These are phyloP conservation scores for Xenotilapia longispinis DNA, from an alignment of 2,113 vertebrate genomes.

Conservation along the genomic window DNA sequence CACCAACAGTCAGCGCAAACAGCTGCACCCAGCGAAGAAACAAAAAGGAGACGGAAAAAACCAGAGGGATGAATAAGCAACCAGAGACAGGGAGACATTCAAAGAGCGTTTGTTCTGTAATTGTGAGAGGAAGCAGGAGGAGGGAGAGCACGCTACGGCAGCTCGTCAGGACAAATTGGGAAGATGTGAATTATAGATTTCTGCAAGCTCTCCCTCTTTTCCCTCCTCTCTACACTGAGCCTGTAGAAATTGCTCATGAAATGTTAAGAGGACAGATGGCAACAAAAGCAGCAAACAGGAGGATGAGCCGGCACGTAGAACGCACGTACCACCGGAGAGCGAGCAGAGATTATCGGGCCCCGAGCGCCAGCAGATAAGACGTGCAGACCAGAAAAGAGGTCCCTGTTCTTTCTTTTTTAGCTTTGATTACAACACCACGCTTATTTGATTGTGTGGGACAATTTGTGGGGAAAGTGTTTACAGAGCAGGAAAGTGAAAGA, in stretches of 20 bases:
- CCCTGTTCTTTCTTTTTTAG: neutral
- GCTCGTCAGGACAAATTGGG: constrained; percentile 36
- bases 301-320: neutral
- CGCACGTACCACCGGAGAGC: neutral
- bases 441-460: constrained; percentile 11
- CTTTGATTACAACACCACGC: constrained; percentile 7
- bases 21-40: constrained; percentile 52
- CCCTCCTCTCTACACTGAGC: neutral
- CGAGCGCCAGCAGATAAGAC: neutral
- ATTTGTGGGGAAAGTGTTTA: constrained; percentile 14
- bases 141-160: constrained; percentile 17
- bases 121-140: constrained; percentile 42
- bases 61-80: constrained; percentile 16
- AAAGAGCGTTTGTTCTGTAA: constrained; percentile 44
- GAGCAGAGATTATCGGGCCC: neutral
- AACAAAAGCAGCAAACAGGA: neutral
- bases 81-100: constrained; percentile 13
- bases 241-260: constrained; percentile 41
- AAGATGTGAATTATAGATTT: constrained; percentile 56
- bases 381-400: neutral
- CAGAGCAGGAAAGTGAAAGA: constrained; percentile 10
- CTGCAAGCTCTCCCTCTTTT: neutral
- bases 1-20: constrained; percentile 52
- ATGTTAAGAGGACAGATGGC: constrained; percentile 60
- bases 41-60: neutral